Conservation (phyloP, 2,888 invertebrate genomes). For the Melipona bicolor region DNA sequence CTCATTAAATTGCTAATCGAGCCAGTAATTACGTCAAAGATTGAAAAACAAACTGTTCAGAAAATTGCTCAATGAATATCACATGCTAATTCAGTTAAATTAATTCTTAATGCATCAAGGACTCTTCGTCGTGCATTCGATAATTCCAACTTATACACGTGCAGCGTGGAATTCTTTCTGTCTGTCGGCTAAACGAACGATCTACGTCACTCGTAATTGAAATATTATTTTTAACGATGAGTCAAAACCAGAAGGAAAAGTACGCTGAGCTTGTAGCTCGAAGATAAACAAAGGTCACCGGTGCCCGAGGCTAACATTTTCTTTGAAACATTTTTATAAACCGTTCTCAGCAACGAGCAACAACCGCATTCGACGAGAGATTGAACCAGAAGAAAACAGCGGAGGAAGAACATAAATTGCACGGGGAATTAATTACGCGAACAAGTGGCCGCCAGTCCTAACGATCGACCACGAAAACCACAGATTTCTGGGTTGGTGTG, state of each 20-base stretch:
- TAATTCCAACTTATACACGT: background rate
- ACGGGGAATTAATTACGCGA: constrained; percentile 73
- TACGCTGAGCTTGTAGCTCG: too few species aligned
- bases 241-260: too few species aligned
- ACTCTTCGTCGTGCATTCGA: background rate
- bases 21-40: background rate
- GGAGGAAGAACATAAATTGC: constrained; percentile 24
- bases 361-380: background rate
- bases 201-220: too few species aligned
- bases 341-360: background rate
- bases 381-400: background rate
- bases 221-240: too few species aligned
- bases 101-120: background rate
- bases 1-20: background rate
- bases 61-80: background rate
- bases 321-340: constrained; percentile 14
- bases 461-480: constrained; percentile 70
- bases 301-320: background rate
- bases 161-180: background rate
- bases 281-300: too few species aligned
- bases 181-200: background rate
- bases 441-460: constrained; percentile 73
- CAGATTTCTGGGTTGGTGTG: constrained; percentile 74
- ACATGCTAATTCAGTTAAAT: background rate
- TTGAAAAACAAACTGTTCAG: background rate